Evolutionary conservation across 2,797 vertebrate species (phyloP), one percentile per base, ranked within the genome.

Genomic region (Ptychobarbus kaznakovi): DNA sequence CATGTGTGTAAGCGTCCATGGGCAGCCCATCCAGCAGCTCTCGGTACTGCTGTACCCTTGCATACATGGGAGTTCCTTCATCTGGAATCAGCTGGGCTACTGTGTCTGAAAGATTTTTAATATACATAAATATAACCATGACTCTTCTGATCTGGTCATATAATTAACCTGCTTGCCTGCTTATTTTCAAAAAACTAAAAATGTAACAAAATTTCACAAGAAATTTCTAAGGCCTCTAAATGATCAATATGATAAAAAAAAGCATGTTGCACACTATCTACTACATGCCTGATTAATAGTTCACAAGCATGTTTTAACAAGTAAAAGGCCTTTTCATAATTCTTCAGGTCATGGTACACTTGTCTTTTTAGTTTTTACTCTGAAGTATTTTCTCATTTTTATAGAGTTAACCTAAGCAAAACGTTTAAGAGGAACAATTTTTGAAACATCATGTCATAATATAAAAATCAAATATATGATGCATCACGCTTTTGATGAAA

Each of bases 1-100:
- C 98, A 3, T 99, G 98, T 0, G 98, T 99, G 95, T 99, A 99
- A 83, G 97, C 98, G 0, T 99, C 98, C 98, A 99, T 99, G 88
- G 98, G 98, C 81, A 99, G 94, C 0, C 96, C 97, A 20, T 99
- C 98, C 93, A 99, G 95, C 51, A 99, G 96, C 90, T 97, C 96
- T 8, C 97, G 96, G 93, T 99, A 99, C 94, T 99, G 98, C 92
- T 97, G 94, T 91, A 99, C 97, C 1, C 97, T 96, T 0, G 95
- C 93, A 22, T 97, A 94, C 88, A 97, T 94, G 3, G 94, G 93
- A 80, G 96, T 97, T 78, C 96, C 97, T 0, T 91, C 93, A 66
- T 98, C 97, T 0, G 98, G 98, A 89, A 99, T 96, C 93, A 99
- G 93, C 95, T 96, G 96, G 20, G 95, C 93, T 91, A 98, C 93